A percentile compares a stretch with the other conserved stretches of the same genome.
Conservation (phyloP, 2,113 vertebrate species). For the Pogonocichla stellata region DNA sequence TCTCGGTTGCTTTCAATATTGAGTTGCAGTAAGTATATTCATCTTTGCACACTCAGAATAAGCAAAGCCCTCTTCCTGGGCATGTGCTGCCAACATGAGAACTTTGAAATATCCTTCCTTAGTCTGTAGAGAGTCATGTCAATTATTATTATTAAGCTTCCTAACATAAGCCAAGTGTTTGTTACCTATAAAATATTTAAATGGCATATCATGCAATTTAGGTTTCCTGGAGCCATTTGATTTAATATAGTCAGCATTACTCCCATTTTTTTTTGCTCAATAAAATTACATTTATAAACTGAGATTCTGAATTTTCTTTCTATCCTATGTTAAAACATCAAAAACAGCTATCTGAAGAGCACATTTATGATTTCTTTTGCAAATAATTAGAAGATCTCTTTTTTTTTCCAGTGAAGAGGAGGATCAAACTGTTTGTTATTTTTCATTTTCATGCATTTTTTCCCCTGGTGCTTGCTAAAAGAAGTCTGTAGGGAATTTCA, state of each 20-base stretch:
- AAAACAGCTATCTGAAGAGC: not conserved
- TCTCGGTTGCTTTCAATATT: not conserved
- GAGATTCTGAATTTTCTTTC: not conserved
- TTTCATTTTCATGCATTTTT: not conserved
- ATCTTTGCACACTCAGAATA: not conserved
- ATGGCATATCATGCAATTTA: not conserved
- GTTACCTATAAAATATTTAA: not conserved
- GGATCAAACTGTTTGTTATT: not conserved
- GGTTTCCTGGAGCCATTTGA: not conserved
- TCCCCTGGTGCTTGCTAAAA: not conserved
- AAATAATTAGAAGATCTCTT: not conserved
- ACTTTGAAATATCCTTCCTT: not conserved
- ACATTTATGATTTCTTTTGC: not conserved
- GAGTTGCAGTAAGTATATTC: not conserved
- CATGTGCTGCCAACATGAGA: not conserved
- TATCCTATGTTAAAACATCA: not conserved
- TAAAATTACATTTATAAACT: not conserved
- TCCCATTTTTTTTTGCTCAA: not conserved
- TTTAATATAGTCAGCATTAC: not conserved
- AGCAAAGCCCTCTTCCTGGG: not conserved
- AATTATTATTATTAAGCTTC: not conserved
- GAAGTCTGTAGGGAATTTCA: not conserved
- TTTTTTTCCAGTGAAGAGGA: not conserved
- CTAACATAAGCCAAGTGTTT: not conserved
- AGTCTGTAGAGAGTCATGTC: accelerated